These are phyloP conservation scores for Cheumatopsyche charites DNA, from an alignment of 1,140 invertebrate genomes.

Conservation along the genomic window DNA sequence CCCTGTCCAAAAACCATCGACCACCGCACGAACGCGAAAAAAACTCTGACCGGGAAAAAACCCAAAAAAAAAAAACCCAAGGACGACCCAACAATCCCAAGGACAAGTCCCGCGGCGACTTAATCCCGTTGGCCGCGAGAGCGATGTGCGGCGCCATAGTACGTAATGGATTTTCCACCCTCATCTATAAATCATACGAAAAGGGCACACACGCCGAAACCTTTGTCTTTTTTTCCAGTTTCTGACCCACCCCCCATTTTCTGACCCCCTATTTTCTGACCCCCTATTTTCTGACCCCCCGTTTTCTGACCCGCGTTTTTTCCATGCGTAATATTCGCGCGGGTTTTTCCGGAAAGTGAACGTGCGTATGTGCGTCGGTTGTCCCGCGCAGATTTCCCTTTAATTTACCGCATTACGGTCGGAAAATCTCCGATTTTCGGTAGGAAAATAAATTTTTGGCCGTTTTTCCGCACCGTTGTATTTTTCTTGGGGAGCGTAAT, in stretches of 20 bases:
- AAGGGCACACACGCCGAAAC: slow-evolving; percentile 25
- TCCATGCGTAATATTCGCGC: too few species aligned
- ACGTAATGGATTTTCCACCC: slow-evolving; percentile 40
- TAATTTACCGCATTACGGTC: slow-evolving; percentile 39
- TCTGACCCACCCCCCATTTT: background rate
- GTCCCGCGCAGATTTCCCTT: slow-evolving; percentile 37
- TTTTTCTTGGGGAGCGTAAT: background rate
- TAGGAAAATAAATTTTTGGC: background rate
- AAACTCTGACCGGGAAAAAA: background rate
- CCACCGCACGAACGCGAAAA: background rate
- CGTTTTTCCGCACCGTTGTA: background rate
- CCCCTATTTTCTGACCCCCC: background rate
- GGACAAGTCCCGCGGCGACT: background rate
- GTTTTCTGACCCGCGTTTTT: background rate
- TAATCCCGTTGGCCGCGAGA: slow-evolving; percentile 23
- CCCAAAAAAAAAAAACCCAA: background rate
- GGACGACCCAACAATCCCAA: background rate
- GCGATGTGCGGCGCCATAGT: slow-evolving; percentile 25
- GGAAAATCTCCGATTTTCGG: background rate
- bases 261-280: background rate
- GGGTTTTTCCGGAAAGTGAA: background rate
- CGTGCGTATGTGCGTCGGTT: background rate
- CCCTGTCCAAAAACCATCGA: background rate
- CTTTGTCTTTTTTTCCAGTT: slow-evolving; percentile 40
- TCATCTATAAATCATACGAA: slow-evolving; percentile 41